phyloP scores from a whole-genome alignment of 2,797 vertebrate genomes.

The Rhabdophis nuchalis region DNA sequence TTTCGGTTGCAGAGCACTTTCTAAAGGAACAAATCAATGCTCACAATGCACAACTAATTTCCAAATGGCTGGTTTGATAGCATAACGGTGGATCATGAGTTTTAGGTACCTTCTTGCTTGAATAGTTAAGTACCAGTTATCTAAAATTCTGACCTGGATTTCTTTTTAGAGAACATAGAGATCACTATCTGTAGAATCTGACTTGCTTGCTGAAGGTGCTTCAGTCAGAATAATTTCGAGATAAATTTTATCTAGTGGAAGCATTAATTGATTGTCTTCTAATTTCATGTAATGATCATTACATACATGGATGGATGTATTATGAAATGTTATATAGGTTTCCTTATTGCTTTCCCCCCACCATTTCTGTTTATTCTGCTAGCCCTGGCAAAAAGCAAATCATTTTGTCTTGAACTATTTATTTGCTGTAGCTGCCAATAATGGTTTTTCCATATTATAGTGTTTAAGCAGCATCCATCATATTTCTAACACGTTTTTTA shows the following conservation, averaged over 20 bases:
- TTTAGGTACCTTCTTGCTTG: background rate
- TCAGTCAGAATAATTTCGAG: background rate
- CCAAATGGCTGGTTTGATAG: conserved; percentile 14
- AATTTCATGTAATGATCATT: background rate
- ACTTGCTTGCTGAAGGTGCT: background rate
- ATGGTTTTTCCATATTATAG: background rate
- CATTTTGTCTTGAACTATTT: background rate
- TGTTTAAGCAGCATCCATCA: background rate
- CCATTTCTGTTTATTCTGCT: background rate
- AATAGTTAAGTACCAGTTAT: background rate
- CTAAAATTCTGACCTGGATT: background rate
- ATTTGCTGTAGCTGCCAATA: background rate
- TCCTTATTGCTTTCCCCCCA: too few relatives aligned
- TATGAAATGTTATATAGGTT: background rate
- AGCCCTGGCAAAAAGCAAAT: background rate
- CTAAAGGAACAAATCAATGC: conserved; percentile 31
- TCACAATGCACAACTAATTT: conserved; percentile 31
- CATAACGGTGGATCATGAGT: background rate
- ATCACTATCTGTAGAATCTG: background rate
- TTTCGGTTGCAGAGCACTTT: conserved; percentile 38
- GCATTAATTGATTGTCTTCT: background rate
- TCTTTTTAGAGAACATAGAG: background rate
- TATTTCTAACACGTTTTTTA: background rate
- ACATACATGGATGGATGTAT: too few relatives aligned
- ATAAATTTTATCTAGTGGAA: background rate